Evolutionary conservation across 2,797 vertebrate species (phyloP).

Genomic region (Chaetodon trifasciatus): DNA sequence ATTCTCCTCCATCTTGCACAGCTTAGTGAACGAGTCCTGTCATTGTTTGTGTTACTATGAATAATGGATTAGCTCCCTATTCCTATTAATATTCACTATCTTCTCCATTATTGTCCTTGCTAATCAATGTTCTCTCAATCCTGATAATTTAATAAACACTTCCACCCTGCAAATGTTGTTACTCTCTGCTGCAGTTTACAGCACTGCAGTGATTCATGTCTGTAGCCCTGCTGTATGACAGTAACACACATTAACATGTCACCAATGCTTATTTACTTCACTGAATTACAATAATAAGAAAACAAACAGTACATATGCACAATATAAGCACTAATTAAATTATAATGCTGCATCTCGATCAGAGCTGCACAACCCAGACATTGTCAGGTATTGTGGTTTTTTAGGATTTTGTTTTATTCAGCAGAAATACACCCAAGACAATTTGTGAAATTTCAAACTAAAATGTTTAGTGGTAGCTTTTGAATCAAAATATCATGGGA

Average conservation of each 20-base stretch:
- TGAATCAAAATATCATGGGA: background rate
- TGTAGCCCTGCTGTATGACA: background rate
- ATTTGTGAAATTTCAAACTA: background rate
- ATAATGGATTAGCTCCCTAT: conserved; percentile 49
- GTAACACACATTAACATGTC: conserved; percentile 13
- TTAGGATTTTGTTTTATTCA: background rate
- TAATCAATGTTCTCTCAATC: conserved; percentile 45
- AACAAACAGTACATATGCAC: background rate
- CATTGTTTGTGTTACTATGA: conserved; percentile 51
- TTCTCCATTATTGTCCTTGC: conserved; percentile 33
- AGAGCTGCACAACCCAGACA: background rate
- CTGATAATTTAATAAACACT: conserved; percentile 40
- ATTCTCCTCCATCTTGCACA: conserved; percentile 18
- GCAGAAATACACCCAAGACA: background rate
- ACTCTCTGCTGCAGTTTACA: conserved; percentile 14
- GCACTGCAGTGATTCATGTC: background rate
- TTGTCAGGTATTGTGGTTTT: background rate
- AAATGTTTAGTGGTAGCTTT: background rate
- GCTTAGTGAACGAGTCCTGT: conserved; percentile 15
- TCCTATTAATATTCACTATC: conserved; percentile 39
- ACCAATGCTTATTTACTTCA: background rate
- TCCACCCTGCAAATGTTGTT: conserved; percentile 32
- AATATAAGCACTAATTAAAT: background rate
- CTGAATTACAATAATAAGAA: background rate
- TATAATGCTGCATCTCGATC: background rate